Conservation (phyloP, 2,888 invertebrate species). For the Drosophila affinis region DNA sequence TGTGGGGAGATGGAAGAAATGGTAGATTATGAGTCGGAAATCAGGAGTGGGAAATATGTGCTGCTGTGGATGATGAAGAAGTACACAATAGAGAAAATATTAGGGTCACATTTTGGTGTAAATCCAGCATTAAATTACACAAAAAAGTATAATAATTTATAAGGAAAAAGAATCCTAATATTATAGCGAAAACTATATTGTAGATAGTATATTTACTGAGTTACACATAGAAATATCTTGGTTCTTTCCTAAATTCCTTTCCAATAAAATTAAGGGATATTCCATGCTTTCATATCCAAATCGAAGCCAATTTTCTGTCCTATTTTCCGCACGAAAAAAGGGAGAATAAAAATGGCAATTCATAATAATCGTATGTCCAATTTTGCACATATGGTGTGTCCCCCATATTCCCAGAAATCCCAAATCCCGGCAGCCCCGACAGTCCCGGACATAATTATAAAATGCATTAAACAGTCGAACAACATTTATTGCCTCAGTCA, state of each 20-base stretch:
- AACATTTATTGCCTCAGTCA: conserved; percentile 81
- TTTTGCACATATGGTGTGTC: conserved; percentile 63
- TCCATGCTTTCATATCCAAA: not conserved
- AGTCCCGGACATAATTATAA: conserved; percentile 69
- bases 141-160: too few relatives aligned
- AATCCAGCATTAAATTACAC: not conserved
- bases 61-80: not conserved
- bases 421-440: conserved; percentile 16
- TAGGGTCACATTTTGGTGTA: not conserved
- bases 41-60: not conserved
- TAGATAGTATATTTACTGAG: too few relatives aligned
- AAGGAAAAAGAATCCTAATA: too few relatives aligned
- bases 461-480: conserved; percentile 77
- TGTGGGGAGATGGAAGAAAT: not conserved
- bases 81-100: not conserved
- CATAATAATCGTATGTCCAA: conserved; percentile 51
- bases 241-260: not conserved
- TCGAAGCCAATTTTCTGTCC: not conserved
- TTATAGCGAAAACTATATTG: too few relatives aligned
- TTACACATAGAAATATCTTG: too few relatives aligned
- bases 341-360: conserved; percentile 16
- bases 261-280: not conserved
- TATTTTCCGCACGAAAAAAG: conserved; percentile 17
- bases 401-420: conserved; percentile 5
- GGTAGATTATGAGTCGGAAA: not conserved